Evolutionary conservation across 2,113 vertebrate genomes (phyloP).

Genomic region (Balaeniceps rex): DNA sequence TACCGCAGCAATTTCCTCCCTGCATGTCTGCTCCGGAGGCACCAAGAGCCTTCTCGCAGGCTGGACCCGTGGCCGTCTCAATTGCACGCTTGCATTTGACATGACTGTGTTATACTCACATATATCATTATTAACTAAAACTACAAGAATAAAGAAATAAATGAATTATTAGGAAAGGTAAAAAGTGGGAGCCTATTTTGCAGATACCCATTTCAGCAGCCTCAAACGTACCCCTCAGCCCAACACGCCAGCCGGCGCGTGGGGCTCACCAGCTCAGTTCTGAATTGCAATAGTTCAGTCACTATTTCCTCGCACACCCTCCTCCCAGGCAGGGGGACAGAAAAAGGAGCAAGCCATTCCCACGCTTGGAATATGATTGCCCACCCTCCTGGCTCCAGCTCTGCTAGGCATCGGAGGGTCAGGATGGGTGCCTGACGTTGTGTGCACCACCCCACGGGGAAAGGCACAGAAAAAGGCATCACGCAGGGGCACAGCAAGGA

Average conservation of each 20-base stretch:
- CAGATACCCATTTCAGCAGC: not conserved
- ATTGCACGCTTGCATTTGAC: not conserved
- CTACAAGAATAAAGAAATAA: not conserved
- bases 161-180: not conserved
- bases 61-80: not conserved
- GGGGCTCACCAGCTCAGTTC: not conserved
- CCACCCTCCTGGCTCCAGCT: not conserved
- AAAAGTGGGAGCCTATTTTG: not conserved
- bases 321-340: rapidly evolving
- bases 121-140: not conserved
- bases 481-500: not conserved
- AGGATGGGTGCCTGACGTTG: not conserved
- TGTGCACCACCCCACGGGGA: rapidly evolving
- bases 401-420: rapidly evolving
- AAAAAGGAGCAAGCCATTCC: not conserved
- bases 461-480: not conserved
- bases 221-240: not conserved
- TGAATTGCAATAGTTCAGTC: not conserved
- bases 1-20: not conserved
- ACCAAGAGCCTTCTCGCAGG: not conserved
- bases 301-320: rapidly evolving
- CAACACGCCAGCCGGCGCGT: rapidly evolving
- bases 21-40: not conserved
- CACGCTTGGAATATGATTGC: not conserved
- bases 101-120: not conserved